phyloP scores from a whole-genome alignment of 2,113 vertebrate genomes.

The Myotis lucifugus region DNA sequence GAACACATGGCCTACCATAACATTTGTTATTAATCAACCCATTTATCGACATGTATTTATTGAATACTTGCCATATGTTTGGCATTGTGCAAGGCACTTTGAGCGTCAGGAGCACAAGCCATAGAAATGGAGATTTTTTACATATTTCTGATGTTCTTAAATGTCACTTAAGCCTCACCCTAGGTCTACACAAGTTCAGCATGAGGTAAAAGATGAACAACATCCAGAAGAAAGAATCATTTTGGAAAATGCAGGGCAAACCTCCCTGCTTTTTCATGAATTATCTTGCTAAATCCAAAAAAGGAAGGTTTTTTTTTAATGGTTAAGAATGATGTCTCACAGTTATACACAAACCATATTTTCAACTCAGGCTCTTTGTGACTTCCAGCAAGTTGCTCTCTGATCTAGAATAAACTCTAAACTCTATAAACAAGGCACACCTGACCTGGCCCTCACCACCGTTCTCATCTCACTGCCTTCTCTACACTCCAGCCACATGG shows the following conservation, averaged over 20 bases:
- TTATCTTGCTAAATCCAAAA: conserved; percentile 9
- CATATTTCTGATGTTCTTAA: background rate
- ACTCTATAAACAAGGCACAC: background rate
- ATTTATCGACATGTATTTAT: conserved; percentile 4
- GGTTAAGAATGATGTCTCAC: background rate
- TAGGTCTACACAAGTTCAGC: background rate
- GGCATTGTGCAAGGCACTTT: background rate
- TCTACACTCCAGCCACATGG: background rate
- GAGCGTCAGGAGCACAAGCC: background rate
- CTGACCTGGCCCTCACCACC: background rate
- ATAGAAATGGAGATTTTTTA: background rate
- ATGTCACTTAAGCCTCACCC: background rate
- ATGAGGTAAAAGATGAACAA: background rate
- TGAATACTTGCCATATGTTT: background rate
- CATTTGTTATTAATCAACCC: conserved; percentile 46
- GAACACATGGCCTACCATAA: background rate
- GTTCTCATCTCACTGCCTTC: too few species aligned
- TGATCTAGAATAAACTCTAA: background rate
- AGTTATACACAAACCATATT: background rate
- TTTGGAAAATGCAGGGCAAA: background rate
- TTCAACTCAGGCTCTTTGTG: background rate
- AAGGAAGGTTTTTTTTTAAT: background rate
- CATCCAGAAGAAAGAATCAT: background rate
- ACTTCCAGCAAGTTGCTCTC: background rate
- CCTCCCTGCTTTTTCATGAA: background rate